Evolutionary conservation across 2,888 invertebrate species (phyloP), one percentile per base, ranked within the genome.

Genomic region (Taenaris catops): DNA sequence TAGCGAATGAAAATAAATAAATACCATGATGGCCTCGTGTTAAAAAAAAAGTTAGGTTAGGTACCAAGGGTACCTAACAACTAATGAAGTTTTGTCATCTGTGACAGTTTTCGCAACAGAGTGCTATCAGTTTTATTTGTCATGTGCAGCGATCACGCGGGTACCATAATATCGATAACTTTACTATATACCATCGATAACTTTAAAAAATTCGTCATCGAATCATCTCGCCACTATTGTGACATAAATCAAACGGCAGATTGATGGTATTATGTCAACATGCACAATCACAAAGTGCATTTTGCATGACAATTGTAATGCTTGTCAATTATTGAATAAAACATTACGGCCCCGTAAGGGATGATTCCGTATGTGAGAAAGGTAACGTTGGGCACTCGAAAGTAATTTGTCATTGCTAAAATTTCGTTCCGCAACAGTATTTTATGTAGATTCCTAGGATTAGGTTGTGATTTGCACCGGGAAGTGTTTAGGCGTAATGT

Each of bases 201-300:
- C n/a, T n/a, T n/a, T n/a, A n/a, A n/a, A n/a, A n/a, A n/a, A n/a
- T n/a, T n/a, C n/a, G n/a, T n/a, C n/a, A n/a, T n/a, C n/a, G n/a
- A n/a, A n/a, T n/a, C 17, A 19, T 25, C 16, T 34, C 50, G 46
- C n/a, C 50, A 16, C 46, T 44, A 69, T 38, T 55, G 60, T 48
- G 14, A 41, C 47, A 69, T 70, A 80, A 78, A 79, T 81, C 78
- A 79, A 73, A 68, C 69, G 64, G 51, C 62, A 69, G 72, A 83
- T 81, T 79, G 83, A 81, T 83, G 75, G 76, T 83, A 83, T 84
- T 84, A 84, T 84, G 80, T 81, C 86, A 84, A 83, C 83, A 81
- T 74, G 55, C 63, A 70, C 76, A 70, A 76, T 70, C 68, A 71
- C 63, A 80, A 76, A 69, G 52, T 58, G 41, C 50, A 55, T 58